Conservation (phyloP, 2,113 vertebrate species). For the Aramus guarauna region DNA sequence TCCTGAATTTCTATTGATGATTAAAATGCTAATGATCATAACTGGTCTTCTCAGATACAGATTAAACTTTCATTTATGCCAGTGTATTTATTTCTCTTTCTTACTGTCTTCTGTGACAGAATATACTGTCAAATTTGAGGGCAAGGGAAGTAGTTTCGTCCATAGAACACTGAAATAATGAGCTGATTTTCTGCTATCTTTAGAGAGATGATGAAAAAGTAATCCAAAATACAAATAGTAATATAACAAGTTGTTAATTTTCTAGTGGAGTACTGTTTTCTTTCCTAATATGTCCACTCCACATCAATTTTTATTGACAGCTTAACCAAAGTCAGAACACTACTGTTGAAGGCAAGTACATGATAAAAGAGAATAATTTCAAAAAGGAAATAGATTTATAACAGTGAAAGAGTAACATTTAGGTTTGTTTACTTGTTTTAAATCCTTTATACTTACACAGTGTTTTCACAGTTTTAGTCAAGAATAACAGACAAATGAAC, state of each 20-base stretch:
- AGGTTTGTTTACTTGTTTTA: not conserved
- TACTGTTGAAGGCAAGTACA: not conserved
- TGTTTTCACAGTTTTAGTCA: not conserved
- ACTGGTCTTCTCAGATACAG: not conserved
- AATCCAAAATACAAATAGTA: conserved; percentile 11
- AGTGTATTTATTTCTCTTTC: not conserved
- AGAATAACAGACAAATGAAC: not conserved
- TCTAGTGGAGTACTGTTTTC: not conserved
- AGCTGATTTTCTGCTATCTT: conserved; percentile 44
- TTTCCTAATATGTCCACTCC: not conserved
- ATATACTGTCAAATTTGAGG: not conserved
- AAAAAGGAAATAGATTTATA: not conserved
- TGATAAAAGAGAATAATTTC: not conserved
- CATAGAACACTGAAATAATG: conserved; percentile 14
- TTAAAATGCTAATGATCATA: not conserved
- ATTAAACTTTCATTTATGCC: not conserved
- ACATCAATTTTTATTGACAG: not conserved
- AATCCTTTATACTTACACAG: not conserved
- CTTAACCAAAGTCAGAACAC: not conserved
- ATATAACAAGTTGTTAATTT: not conserved
- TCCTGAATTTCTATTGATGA: not conserved
- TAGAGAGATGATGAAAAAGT: conserved; percentile 3
- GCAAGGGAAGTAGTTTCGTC: not conserved
- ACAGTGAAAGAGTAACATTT: not conserved
- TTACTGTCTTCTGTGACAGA: not conserved